Conservation (phyloP, 2,888 invertebrate species). For the Drosophila neoperkinsi region DNA sequence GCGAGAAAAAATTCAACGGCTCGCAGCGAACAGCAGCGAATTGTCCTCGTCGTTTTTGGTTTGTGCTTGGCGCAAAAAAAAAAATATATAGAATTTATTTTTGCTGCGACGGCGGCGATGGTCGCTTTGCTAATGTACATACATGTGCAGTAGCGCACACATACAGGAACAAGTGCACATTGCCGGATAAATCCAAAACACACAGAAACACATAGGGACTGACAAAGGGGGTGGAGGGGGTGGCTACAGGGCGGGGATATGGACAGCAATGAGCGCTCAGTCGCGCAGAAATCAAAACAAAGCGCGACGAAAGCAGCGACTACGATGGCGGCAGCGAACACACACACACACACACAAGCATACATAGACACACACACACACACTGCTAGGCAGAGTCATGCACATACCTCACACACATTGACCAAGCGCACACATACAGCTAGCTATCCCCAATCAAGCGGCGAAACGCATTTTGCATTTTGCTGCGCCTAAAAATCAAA, state of each 20-base stretch:
- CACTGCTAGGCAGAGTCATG: conserved; percentile 47
- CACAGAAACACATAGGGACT: conserved; percentile 32
- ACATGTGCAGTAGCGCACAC: conserved; percentile 38
- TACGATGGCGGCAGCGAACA: conserved; percentile 35
- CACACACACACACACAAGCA: conserved; percentile 20
- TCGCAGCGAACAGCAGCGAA: conserved; percentile 58
- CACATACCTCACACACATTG: conserved; percentile 41
- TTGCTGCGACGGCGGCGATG: conserved; percentile 51
- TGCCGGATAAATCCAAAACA: conserved; percentile 68
- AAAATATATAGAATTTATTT: conserved; percentile 36
- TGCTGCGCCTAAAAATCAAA: conserved; percentile 80
- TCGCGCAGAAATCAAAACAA: conserved; percentile 81
- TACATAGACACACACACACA: conserved; percentile 21
- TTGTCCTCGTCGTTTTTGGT: conserved; percentile 77
- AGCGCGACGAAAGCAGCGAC: conserved; percentile 66
- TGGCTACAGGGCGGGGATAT: conserved; percentile 9
- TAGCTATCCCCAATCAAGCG: conserved; percentile 65
- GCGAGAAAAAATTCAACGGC: conserved; percentile 54
- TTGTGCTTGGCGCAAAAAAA: conserved; percentile 64
- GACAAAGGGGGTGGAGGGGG: conserved; percentile 32
- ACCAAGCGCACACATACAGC: conserved; percentile 32
- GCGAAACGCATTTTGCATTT: conserved; percentile 66
- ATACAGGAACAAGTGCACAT: conserved; percentile 62
- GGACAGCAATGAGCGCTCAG: conserved; percentile 61
- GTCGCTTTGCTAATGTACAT: conserved; percentile 75